phyloP scores from a whole-genome alignment of 2,888 invertebrate species.

The Alsophila aescularia region DNA sequence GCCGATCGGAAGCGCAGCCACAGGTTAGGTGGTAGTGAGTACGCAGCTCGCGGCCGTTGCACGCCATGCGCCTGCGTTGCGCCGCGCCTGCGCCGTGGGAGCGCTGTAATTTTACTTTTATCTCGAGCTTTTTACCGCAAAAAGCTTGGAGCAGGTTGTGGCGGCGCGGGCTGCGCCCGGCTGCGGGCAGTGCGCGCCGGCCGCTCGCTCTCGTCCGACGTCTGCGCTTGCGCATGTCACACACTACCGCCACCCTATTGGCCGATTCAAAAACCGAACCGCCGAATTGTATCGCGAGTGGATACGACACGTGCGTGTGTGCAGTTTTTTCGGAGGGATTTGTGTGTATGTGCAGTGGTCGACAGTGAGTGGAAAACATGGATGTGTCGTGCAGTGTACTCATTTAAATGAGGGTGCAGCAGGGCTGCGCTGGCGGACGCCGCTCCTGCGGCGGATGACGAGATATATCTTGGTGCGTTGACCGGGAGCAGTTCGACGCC shows the following conservation, averaged over 20 bases:
- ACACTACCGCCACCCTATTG: conserved; percentile 23
- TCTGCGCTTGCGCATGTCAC: conserved; percentile 41
- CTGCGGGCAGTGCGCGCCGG: conserved; percentile 65
- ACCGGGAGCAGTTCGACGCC: conserved; percentile 65
- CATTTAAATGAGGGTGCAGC: conserved; percentile 41
- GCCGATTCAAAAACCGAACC: conserved; percentile 40
- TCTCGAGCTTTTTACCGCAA: conserved; percentile 70
- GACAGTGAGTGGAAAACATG: conserved; percentile 28
- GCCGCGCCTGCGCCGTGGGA: conserved; percentile 56
- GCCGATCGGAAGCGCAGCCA: conserved; percentile 2
- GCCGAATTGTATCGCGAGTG: conserved; percentile 44
- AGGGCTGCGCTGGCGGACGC: conserved; percentile 18
- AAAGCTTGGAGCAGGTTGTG: conserved; percentile 71
- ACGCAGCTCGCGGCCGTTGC: conserved; percentile 6
- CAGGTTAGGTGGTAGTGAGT: conserved; percentile 10
- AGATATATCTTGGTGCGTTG: conserved; percentile 68
- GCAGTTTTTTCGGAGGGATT: conserved; percentile 27
- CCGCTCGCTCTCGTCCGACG: conserved; percentile 54
- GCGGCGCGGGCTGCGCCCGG: conserved; percentile 31
- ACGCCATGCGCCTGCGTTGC: conserved; percentile 32
- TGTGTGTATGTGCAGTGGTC: conserved; percentile 32
- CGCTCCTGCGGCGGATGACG: conserved; percentile 53
- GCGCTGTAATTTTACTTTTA: conserved; percentile 68
- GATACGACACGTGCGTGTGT: conserved; percentile 36
- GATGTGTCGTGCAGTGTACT: conserved; percentile 31